phyloP scores from a whole-genome alignment of 2,797 vertebrate species.

The Squalus acanthias region DNA sequence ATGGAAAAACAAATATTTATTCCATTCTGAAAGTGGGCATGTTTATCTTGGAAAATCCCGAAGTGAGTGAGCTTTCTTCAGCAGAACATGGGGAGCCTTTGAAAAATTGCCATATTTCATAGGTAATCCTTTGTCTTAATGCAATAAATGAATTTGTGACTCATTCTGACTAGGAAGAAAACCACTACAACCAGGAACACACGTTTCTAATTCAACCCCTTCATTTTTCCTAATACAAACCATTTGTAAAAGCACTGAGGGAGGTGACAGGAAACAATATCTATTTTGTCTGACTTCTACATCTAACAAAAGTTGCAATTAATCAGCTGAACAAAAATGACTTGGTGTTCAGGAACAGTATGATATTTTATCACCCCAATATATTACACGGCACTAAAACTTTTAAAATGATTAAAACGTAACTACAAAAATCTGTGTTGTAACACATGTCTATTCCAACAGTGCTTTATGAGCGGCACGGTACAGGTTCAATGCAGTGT shows the following conservation, averaged over 20 bases:
- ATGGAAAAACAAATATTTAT: background rate
- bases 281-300: conserved; percentile 37
- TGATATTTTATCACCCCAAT: conserved; percentile 10
- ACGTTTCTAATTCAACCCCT: conserved; percentile 59
- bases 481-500: background rate
- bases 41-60: background rate
- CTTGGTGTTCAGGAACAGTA: background rate
- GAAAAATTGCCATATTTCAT: conserved; percentile 10
- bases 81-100: background rate
- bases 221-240: conserved; percentile 55
- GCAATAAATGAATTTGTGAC: conserved; percentile 28
- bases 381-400: background rate
- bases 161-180: conserved; percentile 19
- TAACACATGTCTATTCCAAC: background rate
- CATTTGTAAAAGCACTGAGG: conserved; percentile 57
- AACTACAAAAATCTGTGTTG: background rate
- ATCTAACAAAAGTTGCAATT: conserved; percentile 31
- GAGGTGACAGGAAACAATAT: conserved; percentile 34
- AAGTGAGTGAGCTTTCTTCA: background rate
- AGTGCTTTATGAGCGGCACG: background rate
- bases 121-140: conserved; percentile 22
- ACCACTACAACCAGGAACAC: conserved; percentile 52
- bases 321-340: conserved; percentile 5
- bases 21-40: background rate
- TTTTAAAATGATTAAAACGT: conserved; percentile 8